These are phyloP conservation scores for Synergus japonicus DNA, from an alignment of 2,888 invertebrate species.

Conservation along the genomic window DNA sequence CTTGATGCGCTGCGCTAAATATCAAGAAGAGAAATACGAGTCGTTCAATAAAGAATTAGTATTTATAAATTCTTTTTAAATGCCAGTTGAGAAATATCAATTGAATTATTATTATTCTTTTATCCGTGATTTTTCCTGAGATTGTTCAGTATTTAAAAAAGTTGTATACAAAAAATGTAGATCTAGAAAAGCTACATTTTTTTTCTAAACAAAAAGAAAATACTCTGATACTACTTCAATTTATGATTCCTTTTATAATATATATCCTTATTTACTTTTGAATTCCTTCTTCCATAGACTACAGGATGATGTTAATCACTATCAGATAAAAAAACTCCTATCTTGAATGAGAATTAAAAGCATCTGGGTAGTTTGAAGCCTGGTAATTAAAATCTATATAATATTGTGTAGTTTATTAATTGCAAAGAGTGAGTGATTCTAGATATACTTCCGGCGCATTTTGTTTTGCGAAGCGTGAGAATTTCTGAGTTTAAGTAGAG, in stretches of 20 bases:
- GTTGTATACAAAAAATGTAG: no score
- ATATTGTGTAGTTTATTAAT: background rate
- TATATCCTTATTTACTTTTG: background rate
- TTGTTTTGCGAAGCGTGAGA: conserved; percentile 31
- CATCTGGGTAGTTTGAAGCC: background rate
- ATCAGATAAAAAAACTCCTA: background rate
- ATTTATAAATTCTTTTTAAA: background rate
- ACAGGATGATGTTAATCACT: background rate
- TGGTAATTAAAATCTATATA: conserved; percentile 15
- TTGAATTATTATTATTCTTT: background rate
- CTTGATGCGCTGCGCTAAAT: background rate
- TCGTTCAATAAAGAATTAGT: background rate
- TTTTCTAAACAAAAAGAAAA: no score
- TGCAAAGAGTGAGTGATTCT: background rate
- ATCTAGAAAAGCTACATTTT: no score
- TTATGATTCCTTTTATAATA: background rate
- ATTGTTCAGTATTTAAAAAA: no score
- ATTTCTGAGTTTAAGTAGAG: conserved; percentile 21
- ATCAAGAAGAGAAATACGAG: background rate
- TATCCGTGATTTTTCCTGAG: no score
- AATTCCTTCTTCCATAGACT: background rate
- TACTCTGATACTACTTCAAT: background rate
- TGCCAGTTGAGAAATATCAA: background rate
- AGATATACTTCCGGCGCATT: conserved; percentile 32
- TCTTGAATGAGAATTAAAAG: background rate